Evolutionary conservation across 1,140 invertebrate genomes (phyloP).

Genomic region (Lepidurus packardi): DNA sequence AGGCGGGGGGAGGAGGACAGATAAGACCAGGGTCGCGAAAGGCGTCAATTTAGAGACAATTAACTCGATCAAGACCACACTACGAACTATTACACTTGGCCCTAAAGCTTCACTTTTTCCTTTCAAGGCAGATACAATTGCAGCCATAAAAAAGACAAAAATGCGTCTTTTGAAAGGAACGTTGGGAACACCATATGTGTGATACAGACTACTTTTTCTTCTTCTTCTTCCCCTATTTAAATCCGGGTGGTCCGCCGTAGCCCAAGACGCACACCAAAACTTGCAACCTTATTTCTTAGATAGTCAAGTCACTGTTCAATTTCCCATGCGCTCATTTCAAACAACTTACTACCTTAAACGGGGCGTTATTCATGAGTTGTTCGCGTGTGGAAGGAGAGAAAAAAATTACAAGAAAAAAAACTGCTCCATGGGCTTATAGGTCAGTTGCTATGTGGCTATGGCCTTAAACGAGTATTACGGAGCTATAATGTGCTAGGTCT

Average conservation of each 20-base stretch:
- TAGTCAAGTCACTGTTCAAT: neutral
- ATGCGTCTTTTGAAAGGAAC: no score
- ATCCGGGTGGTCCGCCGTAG: neutral
- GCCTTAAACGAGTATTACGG: neutral
- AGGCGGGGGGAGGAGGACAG: no score
- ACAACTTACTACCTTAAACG: constrained; percentile 15
- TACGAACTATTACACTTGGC: no score
- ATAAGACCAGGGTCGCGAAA: no score
- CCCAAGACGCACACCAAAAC: neutral
- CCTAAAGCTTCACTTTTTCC: no score
- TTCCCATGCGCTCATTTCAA: neutral
- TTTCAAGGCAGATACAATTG: no score
- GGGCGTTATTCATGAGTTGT: constrained; percentile 7
- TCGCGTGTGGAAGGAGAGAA: neutral
- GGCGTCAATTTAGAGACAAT: no score
- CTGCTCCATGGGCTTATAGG: neutral
- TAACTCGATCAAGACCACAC: no score
- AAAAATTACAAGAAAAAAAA: neutral
- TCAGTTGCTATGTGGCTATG: neutral
- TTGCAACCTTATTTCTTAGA: neutral
- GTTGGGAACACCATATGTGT: neutral
- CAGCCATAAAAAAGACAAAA: no score
- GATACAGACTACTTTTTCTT: neutral
- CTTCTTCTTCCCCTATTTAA: neutral
- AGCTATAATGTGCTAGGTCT: neutral